phyloP scores from a whole-genome alignment of 2,797 vertebrate genomes.

The Pangasius larnaudii region DNA sequence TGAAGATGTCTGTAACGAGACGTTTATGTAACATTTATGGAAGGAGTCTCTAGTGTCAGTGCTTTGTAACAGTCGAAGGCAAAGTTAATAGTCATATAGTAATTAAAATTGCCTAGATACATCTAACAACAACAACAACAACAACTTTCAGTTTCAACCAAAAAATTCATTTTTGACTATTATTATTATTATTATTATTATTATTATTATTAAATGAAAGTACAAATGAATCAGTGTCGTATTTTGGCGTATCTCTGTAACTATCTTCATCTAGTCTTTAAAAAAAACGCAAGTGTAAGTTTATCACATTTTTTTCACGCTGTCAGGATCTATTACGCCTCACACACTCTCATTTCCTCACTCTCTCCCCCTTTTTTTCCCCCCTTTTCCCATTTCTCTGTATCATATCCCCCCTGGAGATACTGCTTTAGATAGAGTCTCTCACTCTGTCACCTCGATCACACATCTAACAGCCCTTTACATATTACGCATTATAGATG shows the following conservation, averaged over 20 bases:
- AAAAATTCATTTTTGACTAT: not conserved
- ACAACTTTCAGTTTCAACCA: no score
- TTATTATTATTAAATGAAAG: not conserved
- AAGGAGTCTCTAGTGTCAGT: no score
- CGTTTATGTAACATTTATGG: no score
- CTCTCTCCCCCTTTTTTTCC: not conserved
- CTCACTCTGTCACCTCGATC: not conserved
- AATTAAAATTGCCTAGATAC: no score
- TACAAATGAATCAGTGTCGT: not conserved
- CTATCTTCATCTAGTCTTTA: not conserved
- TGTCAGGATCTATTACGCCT: not conserved
- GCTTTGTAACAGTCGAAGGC: no score
- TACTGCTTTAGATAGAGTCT: conserved; percentile 13
- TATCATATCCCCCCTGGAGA: conserved; percentile 29
- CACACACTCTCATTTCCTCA: conserved; percentile 1
- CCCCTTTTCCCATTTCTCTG: conserved; percentile 28
- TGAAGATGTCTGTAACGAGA: no score
- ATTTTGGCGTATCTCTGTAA: not conserved
- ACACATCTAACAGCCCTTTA: conserved; percentile 48
- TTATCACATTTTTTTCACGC: conserved; percentile 11
- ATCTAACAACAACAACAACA: no score
- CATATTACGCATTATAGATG: conserved; percentile 25
- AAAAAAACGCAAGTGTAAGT: not conserved
- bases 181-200: conserved; percentile 2
- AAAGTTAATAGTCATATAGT: no score